Evolutionary conservation across 2,888 invertebrate genomes (phyloP).

Genomic region (Lepas anatifera): DNA sequence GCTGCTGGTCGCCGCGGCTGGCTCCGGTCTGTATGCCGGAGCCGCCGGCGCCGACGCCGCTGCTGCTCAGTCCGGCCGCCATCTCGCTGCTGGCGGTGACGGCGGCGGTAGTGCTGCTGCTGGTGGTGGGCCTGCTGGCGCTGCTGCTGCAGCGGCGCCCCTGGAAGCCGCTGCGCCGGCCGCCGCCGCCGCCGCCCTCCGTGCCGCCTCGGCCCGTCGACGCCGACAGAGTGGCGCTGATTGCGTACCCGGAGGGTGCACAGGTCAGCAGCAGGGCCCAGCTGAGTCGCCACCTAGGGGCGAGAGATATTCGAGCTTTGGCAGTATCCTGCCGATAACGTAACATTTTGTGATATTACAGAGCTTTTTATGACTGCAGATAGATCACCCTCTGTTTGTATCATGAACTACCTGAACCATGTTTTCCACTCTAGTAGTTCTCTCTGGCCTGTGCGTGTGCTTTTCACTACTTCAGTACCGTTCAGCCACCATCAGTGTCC

Average conservation of each 20-base stretch:
- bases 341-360: no score
- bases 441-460: no score
- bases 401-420: no score
- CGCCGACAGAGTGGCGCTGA: slow-evolving; percentile 24
- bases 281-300: no score
- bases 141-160: slow-evolving; percentile 1
- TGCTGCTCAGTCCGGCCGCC: neutral
- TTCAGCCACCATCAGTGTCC: no score
- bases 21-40: slow-evolving; percentile 20
- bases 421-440: no score
- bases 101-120: neutral
- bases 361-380: no score
- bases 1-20: slow-evolving; percentile 33
- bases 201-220: slow-evolving; percentile 6
- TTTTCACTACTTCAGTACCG: no score
- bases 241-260: slow-evolving; percentile 23
- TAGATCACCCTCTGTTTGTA: no score
- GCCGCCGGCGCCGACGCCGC: neutral
- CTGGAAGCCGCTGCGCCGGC: slow-evolving; percentile 11
- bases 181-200: neutral
- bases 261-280: neutral
- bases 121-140: slow-evolving; percentile 4
- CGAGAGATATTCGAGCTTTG: no score
- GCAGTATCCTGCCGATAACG: no score
- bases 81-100: neutral